phyloP scores from a whole-genome alignment of 2,113 vertebrate species.

The Petrocephalus zakoni region DNA sequence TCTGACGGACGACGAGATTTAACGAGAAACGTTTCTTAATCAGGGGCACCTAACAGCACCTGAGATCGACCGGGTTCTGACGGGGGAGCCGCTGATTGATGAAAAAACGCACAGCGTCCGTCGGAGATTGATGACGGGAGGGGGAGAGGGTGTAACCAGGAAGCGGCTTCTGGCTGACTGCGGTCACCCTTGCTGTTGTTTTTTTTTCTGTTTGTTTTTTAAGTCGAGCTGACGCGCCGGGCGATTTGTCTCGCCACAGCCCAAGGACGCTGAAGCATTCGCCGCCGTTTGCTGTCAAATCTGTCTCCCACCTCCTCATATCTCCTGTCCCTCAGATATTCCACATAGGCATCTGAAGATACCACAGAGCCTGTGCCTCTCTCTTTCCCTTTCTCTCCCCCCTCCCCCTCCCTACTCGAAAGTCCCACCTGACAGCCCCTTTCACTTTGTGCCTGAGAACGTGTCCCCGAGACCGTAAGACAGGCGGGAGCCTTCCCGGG shows the following conservation, averaged over 20 bases:
- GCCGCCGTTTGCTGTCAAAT: conserved; percentile 9
- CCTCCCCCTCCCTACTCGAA: not conserved
- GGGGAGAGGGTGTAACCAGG: not conserved
- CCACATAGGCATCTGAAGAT: conserved; percentile 15
- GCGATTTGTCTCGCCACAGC: conserved; percentile 10
- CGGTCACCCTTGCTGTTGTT: not conserved
- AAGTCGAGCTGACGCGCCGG: not conserved
- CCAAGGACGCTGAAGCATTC: conserved; percentile 19
- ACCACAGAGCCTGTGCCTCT: not conserved
- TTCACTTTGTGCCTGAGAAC: not conserved
- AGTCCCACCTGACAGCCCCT: conserved; percentile 9
- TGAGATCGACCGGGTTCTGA: not conserved
- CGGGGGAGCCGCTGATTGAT: not conserved
- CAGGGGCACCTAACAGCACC: not conserved
- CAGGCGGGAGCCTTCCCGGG: not conserved
- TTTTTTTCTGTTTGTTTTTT: not conserved
- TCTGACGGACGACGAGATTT: not conserved
- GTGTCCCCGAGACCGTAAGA: conserved; percentile 10
- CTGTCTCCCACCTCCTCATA: conserved; percentile 26
- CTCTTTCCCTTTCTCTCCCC: not conserved
- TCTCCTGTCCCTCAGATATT: conserved; percentile 23
- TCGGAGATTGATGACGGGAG: not conserved
- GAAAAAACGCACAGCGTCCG: not conserved
- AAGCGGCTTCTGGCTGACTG: not conserved
- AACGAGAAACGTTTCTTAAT: not conserved